phyloP scores from a whole-genome alignment of 1,140 invertebrate species.

The Diprion similis region DNA sequence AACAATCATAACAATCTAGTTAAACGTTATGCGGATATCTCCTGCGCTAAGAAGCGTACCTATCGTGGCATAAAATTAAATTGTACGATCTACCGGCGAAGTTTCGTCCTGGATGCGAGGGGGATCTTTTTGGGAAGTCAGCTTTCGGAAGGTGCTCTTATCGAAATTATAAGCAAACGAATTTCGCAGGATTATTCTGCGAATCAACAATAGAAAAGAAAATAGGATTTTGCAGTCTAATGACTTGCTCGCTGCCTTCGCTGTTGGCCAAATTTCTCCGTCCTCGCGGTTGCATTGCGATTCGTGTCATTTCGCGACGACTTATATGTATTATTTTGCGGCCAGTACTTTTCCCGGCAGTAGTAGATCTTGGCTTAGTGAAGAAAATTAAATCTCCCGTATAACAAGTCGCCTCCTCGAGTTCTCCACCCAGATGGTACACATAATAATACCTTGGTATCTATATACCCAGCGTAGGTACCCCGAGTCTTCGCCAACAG shows the following conservation, averaged over 20 bases:
- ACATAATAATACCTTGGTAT: background rate
- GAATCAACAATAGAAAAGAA: no score
- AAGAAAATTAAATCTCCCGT: slow-evolving; percentile 1
- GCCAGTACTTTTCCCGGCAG: background rate
- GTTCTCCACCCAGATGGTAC: background rate
- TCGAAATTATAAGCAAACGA: background rate
- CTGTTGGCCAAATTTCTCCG: no score
- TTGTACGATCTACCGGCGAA: background rate
- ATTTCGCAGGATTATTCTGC: no score
- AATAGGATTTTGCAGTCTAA: no score
- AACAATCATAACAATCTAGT: slow-evolving; percentile 56
- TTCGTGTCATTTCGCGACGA: no score
- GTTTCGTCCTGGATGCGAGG: background rate
- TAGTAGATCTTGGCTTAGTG: background rate
- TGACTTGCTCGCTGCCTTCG: no score
- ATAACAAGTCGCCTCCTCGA: slow-evolving; percentile 2
- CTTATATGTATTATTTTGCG: background rate
- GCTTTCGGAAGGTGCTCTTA: background rate
- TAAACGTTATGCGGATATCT: slow-evolving; percentile 8
- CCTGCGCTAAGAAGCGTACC: slow-evolving; percentile 1
- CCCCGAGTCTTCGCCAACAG: slow-evolving; percentile 1
- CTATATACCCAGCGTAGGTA: no score
- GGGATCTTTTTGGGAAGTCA: background rate
- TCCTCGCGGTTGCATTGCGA: no score
- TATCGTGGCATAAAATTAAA: slow-evolving; percentile 4